These are phyloP conservation scores for Hesperia comma DNA, from an alignment of 2,888 invertebrate species.

Conservation along the genomic window DNA sequence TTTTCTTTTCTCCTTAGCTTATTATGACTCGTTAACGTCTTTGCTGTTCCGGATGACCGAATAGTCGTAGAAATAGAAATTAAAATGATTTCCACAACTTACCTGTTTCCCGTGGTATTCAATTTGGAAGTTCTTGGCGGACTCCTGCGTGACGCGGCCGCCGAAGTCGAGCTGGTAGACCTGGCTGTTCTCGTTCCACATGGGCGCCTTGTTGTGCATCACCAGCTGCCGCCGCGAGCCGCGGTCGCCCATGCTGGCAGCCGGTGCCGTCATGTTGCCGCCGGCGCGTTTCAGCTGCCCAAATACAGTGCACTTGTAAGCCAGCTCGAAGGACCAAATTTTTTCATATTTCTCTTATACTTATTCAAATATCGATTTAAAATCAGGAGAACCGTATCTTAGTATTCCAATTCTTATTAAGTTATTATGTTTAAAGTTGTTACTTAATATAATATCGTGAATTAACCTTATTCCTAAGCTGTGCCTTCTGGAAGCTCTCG, in stretches of 20 bases:
- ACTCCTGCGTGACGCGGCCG: slow-evolving; percentile 99
- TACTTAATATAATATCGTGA: no score
- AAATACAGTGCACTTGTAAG: not conserved
- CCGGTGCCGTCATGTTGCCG: slow-evolving; percentile 59
- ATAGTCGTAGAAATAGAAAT: no score
- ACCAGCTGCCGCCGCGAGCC: slow-evolving; percentile 89
- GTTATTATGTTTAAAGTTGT: no score
- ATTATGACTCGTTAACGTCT: no score
- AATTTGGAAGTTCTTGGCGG: slow-evolving; percentile 99
- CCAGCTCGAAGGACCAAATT: slow-evolving; percentile 3
- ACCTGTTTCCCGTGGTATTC: slow-evolving; percentile 98
- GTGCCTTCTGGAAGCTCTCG: slow-evolving; percentile 96
- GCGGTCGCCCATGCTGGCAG: slow-evolving; percentile 41
- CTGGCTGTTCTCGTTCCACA: slow-evolving; percentile 99
- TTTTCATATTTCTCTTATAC: no score
- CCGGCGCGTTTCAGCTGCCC: slow-evolving; percentile 88
- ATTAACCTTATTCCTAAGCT: slow-evolving; percentile 91
- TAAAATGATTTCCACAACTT: not conserved
- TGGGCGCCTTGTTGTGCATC: slow-evolving; percentile 98
- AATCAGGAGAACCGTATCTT: no score
- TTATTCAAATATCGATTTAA: no score
- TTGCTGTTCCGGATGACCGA: no score
- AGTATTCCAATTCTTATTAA: no score
- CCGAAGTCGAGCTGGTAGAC: slow-evolving; percentile 99
- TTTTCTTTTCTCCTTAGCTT: no score